These are phyloP conservation scores for Hyperopisus bebe DNA, from an alignment of 2,113 vertebrate species.

Conservation along the genomic window DNA sequence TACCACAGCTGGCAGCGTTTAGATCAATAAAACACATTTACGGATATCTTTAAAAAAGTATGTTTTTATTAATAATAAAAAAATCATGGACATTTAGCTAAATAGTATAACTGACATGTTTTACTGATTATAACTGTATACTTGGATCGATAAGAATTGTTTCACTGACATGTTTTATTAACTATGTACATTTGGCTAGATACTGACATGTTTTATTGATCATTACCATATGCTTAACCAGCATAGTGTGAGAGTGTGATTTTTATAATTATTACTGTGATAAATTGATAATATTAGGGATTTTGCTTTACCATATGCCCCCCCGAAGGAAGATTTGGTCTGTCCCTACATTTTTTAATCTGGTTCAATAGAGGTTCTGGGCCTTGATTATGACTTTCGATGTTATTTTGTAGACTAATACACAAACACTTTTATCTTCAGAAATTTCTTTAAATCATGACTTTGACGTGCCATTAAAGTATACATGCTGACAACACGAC, in stretches of 20 bases:
- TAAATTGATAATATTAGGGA: neutral
- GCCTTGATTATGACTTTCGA: neutral
- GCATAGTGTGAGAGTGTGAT: too few relatives aligned
- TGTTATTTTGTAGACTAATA: neutral
- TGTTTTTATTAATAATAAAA: neutral
- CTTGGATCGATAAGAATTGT: too few relatives aligned
- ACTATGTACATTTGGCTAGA: neutral
- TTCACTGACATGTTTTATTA: too few relatives aligned
- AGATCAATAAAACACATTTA: neutral
- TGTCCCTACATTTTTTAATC: neutral
- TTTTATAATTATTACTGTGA: neutral
- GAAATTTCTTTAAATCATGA: neutral
- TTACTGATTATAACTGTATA: neutral
- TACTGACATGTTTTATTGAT: neutral
- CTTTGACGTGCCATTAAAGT: neutral
- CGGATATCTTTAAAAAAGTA: neutral
- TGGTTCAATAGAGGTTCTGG: neutral
- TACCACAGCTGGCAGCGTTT: neutral
- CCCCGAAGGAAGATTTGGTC: neutral
- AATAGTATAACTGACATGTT: neutral
- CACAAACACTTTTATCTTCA: neutral
- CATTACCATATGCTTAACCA: neutral
- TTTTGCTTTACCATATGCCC: neutral
- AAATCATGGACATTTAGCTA: neutral
- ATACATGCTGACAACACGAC: neutral